Percentiles rank a stretch among this genome's conserved stretches.
Conservation (phyloP, 2,888 invertebrate genomes). For the Drosophila hawaiiensis region DNA sequence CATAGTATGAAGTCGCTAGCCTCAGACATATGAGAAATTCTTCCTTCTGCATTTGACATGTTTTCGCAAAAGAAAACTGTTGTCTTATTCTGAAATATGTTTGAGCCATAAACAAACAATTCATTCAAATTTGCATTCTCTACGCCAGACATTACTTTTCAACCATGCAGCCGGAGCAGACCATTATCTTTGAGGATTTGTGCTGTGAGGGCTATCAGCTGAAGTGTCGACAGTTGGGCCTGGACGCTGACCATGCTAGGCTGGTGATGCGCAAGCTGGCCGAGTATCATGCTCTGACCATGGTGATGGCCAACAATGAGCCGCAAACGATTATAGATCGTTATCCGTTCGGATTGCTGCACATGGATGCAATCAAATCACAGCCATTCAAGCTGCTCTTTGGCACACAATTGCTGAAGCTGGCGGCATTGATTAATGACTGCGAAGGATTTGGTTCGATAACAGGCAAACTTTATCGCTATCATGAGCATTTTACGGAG, state of each 20-base stretch:
- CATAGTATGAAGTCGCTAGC: not conserved
- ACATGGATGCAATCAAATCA: conserved; percentile 80
- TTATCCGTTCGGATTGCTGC: conserved; percentile 79
- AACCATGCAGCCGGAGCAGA: conserved; percentile 80
- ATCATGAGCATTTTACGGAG: conserved; percentile 79
- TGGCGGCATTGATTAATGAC: conserved; percentile 71
- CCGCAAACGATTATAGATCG: conserved; percentile 68
- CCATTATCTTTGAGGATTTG: conserved; percentile 84
- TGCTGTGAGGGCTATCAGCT: conserved; percentile 86
- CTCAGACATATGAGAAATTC: not conserved
- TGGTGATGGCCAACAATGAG: conserved; percentile 85
- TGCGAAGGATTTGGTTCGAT: conserved; percentile 69
- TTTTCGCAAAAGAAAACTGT: not conserved
- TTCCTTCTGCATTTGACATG: not conserved
- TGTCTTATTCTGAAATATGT: not conserved
- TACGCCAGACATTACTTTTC: conserved; percentile 78
- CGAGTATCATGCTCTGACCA: conserved; percentile 86
- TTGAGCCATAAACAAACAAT: not conserved
- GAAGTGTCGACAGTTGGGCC: conserved; percentile 86
- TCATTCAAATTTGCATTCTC: not conserved
- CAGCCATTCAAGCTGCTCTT: conserved; percentile 79
- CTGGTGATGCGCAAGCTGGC: conserved; percentile 86
- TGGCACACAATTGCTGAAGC: conserved; percentile 80
- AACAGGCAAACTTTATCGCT: conserved; percentile 75
- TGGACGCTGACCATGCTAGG: conserved; percentile 86